phyloP scores from a whole-genome alignment of 1,140 invertebrate genomes.

The Contarinia nasturtii region DNA sequence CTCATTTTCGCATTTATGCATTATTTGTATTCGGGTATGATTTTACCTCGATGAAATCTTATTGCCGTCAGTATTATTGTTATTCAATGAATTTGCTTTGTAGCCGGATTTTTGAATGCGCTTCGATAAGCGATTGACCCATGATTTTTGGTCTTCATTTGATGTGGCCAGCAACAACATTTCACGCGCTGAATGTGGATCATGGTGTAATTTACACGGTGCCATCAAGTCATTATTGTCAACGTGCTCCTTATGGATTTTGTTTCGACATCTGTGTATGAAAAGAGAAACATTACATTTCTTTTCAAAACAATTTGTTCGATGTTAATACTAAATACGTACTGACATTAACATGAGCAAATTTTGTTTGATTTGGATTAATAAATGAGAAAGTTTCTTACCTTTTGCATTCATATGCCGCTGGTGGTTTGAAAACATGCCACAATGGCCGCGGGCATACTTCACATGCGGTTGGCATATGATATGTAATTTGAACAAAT shows the following conservation, averaged over 20 bases:
- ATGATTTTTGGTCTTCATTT: constrained; percentile 75
- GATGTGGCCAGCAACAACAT: constrained; percentile 67
- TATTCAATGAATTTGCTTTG: constrained; percentile 52
- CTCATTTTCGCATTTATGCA: too few species aligned
- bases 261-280: constrained; percentile 77
- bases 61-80: constrained; percentile 36
- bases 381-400: too few species aligned
- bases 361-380: too few species aligned
- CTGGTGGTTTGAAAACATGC: constrained; percentile 92
- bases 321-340: too few species aligned
- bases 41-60: constrained; percentile 44
- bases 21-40: too few species aligned
- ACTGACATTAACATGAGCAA: too few species aligned
- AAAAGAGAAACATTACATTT: too few species aligned
- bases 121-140: constrained; percentile 77
- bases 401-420: constrained; percentile 86
- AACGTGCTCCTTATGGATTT: constrained; percentile 91
- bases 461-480: constrained; percentile 96
- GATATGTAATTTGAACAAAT: constrained; percentile 87
- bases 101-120: constrained; percentile 89
- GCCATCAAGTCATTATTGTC: constrained; percentile 65
- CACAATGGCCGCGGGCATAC: constrained; percentile 90
- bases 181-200: constrained; percentile 83
- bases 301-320: too few species aligned
- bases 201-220: constrained; percentile 83